Conservation (phyloP, 2,888 invertebrate genomes). For the Drosophila incognita region DNA sequence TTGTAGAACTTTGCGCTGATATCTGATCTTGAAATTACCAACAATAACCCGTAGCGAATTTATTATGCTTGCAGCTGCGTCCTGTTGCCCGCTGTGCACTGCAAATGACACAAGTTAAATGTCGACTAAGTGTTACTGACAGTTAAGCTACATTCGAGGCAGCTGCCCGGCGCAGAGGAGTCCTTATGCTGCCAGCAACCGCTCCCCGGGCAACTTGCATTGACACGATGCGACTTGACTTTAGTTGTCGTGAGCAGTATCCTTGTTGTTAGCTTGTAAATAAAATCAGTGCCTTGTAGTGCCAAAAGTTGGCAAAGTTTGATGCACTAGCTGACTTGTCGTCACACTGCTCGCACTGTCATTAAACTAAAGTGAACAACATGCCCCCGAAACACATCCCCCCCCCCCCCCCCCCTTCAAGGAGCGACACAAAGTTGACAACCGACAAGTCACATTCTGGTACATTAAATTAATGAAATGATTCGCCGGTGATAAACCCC, state of each 20-base stretch:
- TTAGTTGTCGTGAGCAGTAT: conserved; percentile 42
- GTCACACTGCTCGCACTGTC: conserved; percentile 24
- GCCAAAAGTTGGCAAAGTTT: conserved; percentile 63
- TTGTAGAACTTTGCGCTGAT: background rate
- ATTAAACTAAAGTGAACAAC: conserved; percentile 75
- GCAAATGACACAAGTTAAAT: conserved; percentile 77
- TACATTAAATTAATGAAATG: conserved; percentile 80
- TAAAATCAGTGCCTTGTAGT: conserved; percentile 72
- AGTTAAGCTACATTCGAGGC: conserved; percentile 52
- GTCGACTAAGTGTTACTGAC: conserved; percentile 73
- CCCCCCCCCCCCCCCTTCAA: background rate
- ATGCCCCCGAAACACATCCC: conserved; percentile 21
- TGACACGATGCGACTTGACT: conserved; percentile 34
- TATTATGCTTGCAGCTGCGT: conserved; percentile 12
- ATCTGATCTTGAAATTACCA: background rate
- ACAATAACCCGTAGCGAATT: conserved; percentile 4
- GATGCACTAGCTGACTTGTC: conserved; percentile 67
- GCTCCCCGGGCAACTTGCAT: background rate
- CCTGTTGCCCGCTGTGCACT: conserved; percentile 26
- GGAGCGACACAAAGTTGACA: conserved; percentile 71
- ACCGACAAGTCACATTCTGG: conserved; percentile 76
- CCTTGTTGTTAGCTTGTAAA: conserved; percentile 48
- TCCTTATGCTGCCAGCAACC: background rate
- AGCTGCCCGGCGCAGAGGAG: conserved; percentile 34
- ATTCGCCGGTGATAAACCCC: conserved; percentile 34